Percentiles rank a stretch among this genome's conserved stretches.
phyloP scores from a whole-genome alignment of 2,113 vertebrate genomes.

The Caracal caracal region DNA sequence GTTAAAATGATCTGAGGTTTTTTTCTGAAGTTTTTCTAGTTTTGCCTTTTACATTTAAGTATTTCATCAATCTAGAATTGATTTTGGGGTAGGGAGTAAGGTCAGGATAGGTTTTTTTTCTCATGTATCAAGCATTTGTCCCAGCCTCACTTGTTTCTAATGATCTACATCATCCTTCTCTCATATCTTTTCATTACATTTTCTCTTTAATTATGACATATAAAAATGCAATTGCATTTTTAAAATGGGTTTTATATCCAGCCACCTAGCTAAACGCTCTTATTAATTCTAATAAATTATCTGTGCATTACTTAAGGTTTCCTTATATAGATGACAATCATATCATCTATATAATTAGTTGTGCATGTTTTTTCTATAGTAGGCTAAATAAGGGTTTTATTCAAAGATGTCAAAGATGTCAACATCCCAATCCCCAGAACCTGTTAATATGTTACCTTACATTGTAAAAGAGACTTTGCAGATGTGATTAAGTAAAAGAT shows the following conservation, averaged over 20 bases:
- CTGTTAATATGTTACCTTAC: not conserved
- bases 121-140: not conserved
- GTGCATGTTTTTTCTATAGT: not conserved
- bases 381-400: not conserved
- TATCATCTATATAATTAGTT: not conserved
- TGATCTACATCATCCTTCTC: not conserved
- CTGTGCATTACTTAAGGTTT: not conserved
- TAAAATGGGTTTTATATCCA: not conserved
- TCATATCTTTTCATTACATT: not conserved
- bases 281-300: not conserved
- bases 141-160: not conserved
- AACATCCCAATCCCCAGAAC: not conserved
- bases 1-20: not conserved
- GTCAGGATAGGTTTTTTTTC: not conserved
- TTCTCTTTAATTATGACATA: not conserved
- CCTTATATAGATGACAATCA: not conserved
- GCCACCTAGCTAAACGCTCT: not conserved
- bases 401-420: not conserved
- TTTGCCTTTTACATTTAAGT: not conserved
- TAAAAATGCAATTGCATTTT: not conserved
- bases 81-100: not conserved
- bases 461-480: not conserved
- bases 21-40: not conserved
- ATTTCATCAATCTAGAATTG: not conserved
- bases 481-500: not conserved